A percentile compares a stretch with the other conserved stretches of the same genome.
Evolutionary conservation across 2,113 vertebrate genomes (phyloP).

Genomic region (Himantopus leucocephalus): DNA sequence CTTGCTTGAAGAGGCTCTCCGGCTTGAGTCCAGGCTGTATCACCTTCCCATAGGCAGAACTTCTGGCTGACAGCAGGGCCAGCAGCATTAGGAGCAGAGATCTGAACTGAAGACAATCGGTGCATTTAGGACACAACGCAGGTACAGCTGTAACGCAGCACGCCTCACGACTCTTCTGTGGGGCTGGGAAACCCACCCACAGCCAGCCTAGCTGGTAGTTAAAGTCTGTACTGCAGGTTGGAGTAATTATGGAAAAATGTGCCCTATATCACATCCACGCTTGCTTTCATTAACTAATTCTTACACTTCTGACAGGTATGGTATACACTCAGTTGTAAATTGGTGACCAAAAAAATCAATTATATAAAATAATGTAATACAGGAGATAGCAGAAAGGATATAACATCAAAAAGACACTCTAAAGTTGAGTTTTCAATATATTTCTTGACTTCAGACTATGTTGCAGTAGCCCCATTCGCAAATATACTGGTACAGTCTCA

Average conservation of each 20-base stretch:
- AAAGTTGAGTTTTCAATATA: neutral
- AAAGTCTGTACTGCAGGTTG: neutral
- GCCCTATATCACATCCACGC: fast-evolving
- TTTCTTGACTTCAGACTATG: neutral
- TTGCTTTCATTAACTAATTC: neutral
- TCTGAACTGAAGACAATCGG: neutral
- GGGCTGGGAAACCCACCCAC: neutral
- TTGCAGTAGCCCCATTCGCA: neutral
- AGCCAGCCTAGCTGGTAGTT: neutral
- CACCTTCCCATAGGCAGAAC: neutral
- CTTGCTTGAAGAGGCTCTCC: neutral
- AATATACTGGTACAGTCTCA: fast-evolving
- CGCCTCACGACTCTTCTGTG: fast-evolving
- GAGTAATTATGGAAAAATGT: neutral
- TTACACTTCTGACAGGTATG: neutral
- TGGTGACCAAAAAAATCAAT: neutral
- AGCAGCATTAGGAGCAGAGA: conserved; percentile 33
- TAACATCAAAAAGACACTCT: neutral
- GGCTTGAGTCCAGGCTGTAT: neutral
- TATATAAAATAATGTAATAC: neutral
- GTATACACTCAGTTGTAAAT: neutral
- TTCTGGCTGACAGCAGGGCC: neutral
- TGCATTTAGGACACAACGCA: neutral
- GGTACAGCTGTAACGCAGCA: neutral
- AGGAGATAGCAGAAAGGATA: neutral